These are phyloP conservation scores for Branchinecta sandiegonensis DNA, from an alignment of 2,888 invertebrate genomes.

Conservation along the genomic window DNA sequence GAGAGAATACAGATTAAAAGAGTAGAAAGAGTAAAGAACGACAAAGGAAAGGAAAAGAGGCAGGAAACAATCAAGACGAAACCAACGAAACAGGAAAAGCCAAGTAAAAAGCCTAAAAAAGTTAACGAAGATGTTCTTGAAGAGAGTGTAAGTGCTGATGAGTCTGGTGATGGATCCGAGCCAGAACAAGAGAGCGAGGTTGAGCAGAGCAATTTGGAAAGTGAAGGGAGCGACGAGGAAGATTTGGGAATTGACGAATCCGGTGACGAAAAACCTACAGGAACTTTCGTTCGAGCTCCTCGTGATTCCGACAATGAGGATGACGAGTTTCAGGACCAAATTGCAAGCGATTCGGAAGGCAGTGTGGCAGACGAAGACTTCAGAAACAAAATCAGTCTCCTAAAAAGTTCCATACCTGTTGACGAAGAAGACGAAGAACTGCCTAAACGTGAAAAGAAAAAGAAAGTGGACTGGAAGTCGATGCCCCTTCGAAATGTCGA, in stretches of 20 bases:
- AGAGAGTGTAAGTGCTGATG: neutral
- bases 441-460: neutral
- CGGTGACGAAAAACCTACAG: neutral
- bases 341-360: constrained; percentile 2
- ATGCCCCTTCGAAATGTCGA: constrained; percentile 9
- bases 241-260: neutral
- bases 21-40: neutral
- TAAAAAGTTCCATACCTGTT: neutral
- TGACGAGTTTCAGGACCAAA: neutral
- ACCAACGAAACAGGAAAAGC: neutral
- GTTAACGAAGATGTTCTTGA: neutral
- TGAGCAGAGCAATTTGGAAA: neutral
- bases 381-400: neutral
- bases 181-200: neutral
- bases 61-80: neutral
- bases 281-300: neutral
- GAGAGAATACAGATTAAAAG: constrained; percentile 7
- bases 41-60: neutral
- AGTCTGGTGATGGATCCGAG: neutral
- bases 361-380: neutral
- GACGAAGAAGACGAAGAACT: neutral
- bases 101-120: neutral
- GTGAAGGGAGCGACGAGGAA: neutral
- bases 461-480: constrained; percentile 20
- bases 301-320: neutral